These are phyloP conservation scores for Hexactinellida sp. DNA, from an alignment of 37 sponge, comb jelly and placozoan species.

Conservation along the genomic window DNA sequence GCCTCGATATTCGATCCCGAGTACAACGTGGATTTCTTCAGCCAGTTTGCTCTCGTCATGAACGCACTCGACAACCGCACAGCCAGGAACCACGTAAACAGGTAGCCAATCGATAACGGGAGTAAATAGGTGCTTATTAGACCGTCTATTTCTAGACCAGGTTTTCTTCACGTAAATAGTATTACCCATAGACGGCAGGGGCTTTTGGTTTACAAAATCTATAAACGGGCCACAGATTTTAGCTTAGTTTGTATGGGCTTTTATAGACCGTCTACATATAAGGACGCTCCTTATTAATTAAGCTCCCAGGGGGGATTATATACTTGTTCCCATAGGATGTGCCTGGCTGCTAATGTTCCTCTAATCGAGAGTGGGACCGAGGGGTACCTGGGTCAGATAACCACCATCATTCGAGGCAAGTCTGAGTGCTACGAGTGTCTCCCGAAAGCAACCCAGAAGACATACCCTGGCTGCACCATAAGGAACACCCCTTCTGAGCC, in stretches of 20 bases:
- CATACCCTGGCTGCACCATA: constrained; percentile 93
- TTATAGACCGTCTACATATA: too few species aligned
- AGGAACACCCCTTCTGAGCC: constrained; percentile 98
- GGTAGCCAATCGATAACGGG: too few species aligned
- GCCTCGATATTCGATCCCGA: constrained; percentile 66
- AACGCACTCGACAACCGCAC: constrained; percentile 96
- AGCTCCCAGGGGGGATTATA: too few species aligned
- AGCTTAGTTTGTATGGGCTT: too few species aligned
- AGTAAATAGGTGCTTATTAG: too few species aligned
- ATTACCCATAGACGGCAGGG: too few species aligned
- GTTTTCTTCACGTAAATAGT: too few species aligned
- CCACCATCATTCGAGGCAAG: constrained; percentile 70
- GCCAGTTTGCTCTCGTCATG: constrained; percentile 85
- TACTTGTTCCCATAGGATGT: too few species aligned
- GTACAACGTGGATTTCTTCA: constrained; percentile 85
- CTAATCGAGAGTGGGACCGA: constrained; percentile 94
- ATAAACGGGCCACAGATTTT: too few species aligned
- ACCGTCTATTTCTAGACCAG: too few species aligned
- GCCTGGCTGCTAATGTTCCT: constrained; percentile 86
- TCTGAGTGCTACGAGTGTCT: constrained; percentile 98
- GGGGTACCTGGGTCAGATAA: constrained; percentile 95
- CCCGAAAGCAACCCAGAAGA: constrained; percentile 78
- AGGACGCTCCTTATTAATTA: too few species aligned
- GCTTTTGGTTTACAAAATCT: too few species aligned
- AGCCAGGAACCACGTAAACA: constrained; percentile 88